Conservation (phyloP, 2,797 vertebrate genomes). For the Alca torda region DNA sequence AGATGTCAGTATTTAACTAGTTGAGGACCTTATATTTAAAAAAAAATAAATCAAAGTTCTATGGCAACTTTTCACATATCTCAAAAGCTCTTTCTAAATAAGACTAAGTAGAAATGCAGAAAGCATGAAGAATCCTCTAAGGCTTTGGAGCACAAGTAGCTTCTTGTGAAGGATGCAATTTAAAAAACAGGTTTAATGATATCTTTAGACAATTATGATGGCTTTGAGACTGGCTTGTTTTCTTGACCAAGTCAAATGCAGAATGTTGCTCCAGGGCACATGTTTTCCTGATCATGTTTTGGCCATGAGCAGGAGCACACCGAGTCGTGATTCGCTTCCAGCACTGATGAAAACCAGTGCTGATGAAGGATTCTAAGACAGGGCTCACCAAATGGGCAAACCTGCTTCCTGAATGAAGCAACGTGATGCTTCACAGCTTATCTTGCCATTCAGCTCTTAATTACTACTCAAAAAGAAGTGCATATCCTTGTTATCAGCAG, state of each 20-base stretch:
- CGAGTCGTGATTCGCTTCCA: not conserved
- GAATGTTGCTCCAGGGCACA: not conserved
- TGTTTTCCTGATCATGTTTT: not conserved
- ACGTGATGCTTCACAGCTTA: not conserved
- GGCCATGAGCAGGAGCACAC: not conserved
- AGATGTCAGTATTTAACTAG: not conserved
- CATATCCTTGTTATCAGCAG: not conserved
- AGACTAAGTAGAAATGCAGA: not conserved
- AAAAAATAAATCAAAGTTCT: not conserved
- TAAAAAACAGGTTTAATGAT: constrained; percentile 7
- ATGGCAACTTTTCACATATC: not conserved
- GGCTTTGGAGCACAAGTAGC: not conserved
- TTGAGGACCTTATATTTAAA: not conserved
- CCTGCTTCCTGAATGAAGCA: not conserved
- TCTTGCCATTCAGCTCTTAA: not conserved
- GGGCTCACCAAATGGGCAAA: not conserved
- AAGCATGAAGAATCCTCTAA: not conserved
- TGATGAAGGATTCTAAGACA: not conserved
- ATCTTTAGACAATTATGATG: not conserved
- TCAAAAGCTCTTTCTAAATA: not conserved
- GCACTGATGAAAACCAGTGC: not conserved
- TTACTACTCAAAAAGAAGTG: not conserved
- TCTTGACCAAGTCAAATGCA: not conserved
- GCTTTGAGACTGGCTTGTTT: constrained; percentile 22
- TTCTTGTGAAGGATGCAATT: constrained; percentile 13